These are phyloP conservation scores for Oryctolagus cuniculus DNA, from an alignment of 2,113 vertebrate species.

Conservation along the genomic window mOryCun1.1 NC_091442.1:9188501-9189000, in stretches of 20 bases:
- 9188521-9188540: not conserved
- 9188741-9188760: not conserved
- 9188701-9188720: not conserved
- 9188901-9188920: not conserved
- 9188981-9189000: not conserved
- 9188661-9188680: not conserved
- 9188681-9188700: not conserved
- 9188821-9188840: slow-evolving; percentile 77
- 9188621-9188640: not conserved
- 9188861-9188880: not conserved
- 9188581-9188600: not conserved
- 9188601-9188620: not conserved
- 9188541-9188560: not conserved
- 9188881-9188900: not conserved
- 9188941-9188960: not conserved
- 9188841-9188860: slow-evolving; percentile 10
- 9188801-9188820: slow-evolving; percentile 63
- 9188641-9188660: too few species aligned
- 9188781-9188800: not conserved
- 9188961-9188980: not conserved
- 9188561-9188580: not conserved
- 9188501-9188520: not conserved
- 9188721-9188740: not conserved
- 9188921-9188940: not conserved
- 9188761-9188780: not conserved